These are phyloP conservation scores for Myiothlypis coronata DNA, from an alignment of 2,797 vertebrate species.

Conservation along the genomic window DNA sequence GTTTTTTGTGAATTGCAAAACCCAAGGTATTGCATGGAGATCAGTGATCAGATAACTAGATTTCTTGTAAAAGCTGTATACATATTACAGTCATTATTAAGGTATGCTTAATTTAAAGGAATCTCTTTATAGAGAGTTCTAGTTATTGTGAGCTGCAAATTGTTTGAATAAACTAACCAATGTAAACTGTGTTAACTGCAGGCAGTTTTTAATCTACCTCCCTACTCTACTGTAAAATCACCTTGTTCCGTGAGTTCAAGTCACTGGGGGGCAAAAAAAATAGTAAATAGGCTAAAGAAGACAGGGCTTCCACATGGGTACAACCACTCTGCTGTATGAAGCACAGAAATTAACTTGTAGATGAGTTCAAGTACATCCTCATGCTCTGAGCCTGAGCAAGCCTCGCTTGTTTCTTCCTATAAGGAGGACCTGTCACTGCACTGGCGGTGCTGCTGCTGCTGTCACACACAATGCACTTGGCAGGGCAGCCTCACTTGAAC, in stretches of 20 bases:
- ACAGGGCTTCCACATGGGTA: neutral
- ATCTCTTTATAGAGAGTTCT: neutral
- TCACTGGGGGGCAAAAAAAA: neutral
- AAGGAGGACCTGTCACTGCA: fast-evolving
- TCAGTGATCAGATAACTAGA: neutral
- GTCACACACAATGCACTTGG: neutral
- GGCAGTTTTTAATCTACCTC: neutral
- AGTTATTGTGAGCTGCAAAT: neutral
- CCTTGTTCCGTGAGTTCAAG: neutral
- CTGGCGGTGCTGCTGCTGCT: neutral
- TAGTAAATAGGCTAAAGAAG: neutral
- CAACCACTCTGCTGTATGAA: neutral
- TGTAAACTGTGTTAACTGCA: neutral
- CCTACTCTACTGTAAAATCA: neutral
- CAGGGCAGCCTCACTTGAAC: neutral
- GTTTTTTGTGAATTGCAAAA: neutral
- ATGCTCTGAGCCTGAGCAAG: neutral
- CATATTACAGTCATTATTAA: neutral
- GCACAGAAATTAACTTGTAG: neutral
- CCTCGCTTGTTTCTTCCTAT: neutral
- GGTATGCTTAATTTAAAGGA: neutral
- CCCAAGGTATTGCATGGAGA: neutral
- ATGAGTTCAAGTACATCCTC: neutral
- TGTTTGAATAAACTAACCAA: neutral
- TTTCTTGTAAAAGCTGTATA: neutral